Percentiles rank a stretch among this genome's conserved stretches.
Evolutionary conservation across 2,888 invertebrate species (phyloP).

Genomic region (Heliconius charithonia): DNA sequence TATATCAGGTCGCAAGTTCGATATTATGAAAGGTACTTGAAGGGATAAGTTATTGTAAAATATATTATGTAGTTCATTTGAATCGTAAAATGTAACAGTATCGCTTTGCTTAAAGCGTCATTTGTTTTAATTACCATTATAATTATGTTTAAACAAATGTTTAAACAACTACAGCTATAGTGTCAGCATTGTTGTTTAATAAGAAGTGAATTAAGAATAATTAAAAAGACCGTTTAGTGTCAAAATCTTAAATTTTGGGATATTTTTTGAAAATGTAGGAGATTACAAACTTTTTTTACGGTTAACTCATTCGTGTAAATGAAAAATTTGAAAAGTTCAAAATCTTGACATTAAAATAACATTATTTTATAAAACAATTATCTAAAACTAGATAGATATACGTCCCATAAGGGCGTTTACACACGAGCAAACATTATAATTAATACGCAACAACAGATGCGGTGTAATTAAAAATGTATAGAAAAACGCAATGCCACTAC

Average conservation of each 20-base stretch:
- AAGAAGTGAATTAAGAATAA: not conserved
- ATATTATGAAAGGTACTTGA: not conserved
- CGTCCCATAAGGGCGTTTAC: conserved; percentile 3
- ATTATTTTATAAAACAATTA: not conserved
- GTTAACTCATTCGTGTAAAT: not conserved
- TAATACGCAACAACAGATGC: conserved; percentile 64
- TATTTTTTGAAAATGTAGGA: not conserved
- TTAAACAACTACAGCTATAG: not conserved
- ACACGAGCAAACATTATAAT: conserved; percentile 40
- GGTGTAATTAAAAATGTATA: conserved; percentile 72
- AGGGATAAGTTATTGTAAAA: conserved; percentile 4
- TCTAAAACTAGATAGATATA: conserved; percentile 10
- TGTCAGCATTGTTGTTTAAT: not conserved
- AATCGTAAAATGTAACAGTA: conserved; percentile 16
- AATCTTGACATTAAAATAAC: not conserved
- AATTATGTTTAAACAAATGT: not conserved
- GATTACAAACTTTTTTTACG: not conserved
- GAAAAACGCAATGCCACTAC: conserved; percentile 78
- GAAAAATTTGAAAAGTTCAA: not conserved
- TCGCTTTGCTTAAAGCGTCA: not conserved
- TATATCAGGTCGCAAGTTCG: not conserved
- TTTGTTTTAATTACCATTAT: conserved; percentile 3
- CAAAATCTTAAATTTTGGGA: not conserved
- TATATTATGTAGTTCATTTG: conserved; percentile 12
- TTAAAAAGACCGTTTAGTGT: no score